Evolutionary conservation across 2,113 vertebrate genomes (phyloP), one percentile per base, ranked within the genome.

Genomic region (Orcinus orca): DNA sequence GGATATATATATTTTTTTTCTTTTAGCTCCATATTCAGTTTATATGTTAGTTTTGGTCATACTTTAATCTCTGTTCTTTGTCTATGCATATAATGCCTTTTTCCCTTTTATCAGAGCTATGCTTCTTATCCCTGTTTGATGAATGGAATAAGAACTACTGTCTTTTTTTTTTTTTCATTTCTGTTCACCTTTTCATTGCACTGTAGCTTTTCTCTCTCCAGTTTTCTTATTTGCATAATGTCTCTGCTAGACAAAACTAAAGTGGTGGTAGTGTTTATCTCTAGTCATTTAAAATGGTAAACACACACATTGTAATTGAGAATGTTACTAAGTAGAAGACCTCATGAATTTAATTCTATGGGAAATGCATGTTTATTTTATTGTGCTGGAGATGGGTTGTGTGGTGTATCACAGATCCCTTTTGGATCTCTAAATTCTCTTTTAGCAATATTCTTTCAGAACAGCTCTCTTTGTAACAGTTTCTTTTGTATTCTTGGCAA

Each of bases 1-100:
- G 20, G 20, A 58, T 58, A 55, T 55, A 67, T 90, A 93, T 93
- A 55, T 90, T 88, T 93, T 44, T 23, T 87, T 73, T 0, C 76
- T 55, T 21, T 95, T 84, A 95, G 20, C 63, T 96, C 50, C 29
- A 96, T 58, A 65, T 91, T 91, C n/a, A 96, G 31, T 93, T 93
- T 33, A 18, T 68, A 18, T 76, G 14, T 95, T 95, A 73, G 17
- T 90, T 92, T 84, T 36, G 26, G 31, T 92, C 65, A 53, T 84
- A 60, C 38, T 88, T 93, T 21, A 85, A 2, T 18, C 38, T 91
- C 8, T 88, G 0, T 95, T 53, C 21, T 81, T 90, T 92, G 50
- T 73, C 62, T 80, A 1, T 84, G 68, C 2, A 4, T 50, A 18
- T 20, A 14, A 62, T 38, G 36, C 33, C 14, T 1, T 25, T 95